phyloP scores from a whole-genome alignment of 1,140 invertebrate species.

The Brachionus rotundiformis region DNA sequence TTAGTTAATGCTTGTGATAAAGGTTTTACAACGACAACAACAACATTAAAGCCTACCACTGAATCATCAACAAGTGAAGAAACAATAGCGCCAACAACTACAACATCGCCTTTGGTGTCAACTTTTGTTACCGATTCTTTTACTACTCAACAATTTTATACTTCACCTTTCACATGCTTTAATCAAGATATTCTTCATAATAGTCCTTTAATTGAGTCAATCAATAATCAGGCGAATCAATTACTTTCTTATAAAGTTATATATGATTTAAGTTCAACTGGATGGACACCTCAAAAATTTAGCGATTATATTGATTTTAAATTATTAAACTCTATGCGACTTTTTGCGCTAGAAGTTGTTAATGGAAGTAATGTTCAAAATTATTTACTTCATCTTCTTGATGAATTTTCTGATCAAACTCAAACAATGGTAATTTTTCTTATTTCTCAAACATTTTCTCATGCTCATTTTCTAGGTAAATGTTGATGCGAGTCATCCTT shows the following conservation, averaged over 20 bases:
- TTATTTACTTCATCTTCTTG: not conserved
- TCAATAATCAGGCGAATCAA: conserved; percentile 19
- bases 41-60: not conserved
- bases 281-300: not conserved
- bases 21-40: not conserved
- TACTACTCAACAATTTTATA: not conserved
- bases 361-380: conserved; percentile 7
- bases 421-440: not conserved
- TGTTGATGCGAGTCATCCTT: not conserved
- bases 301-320: conserved; percentile 20
- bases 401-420: not conserved
- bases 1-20: not conserved
- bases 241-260: not conserved
- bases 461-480: not conserved
- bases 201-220: not conserved
- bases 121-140: not conserved
- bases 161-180: not conserved
- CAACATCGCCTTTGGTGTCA: not conserved
- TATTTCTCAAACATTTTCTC: not conserved
- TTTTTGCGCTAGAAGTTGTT: not conserved
- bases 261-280: not conserved
- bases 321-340: not conserved
- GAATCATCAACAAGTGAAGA: not conserved
- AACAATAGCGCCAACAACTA: not conserved
- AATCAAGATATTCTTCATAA: not conserved